Percentiles rank a stretch among this genome's conserved stretches.
These are phyloP conservation scores for Sitophilus oryzae DNA, from an alignment of 1,140 invertebrate species.

Conservation along the genomic window DNA sequence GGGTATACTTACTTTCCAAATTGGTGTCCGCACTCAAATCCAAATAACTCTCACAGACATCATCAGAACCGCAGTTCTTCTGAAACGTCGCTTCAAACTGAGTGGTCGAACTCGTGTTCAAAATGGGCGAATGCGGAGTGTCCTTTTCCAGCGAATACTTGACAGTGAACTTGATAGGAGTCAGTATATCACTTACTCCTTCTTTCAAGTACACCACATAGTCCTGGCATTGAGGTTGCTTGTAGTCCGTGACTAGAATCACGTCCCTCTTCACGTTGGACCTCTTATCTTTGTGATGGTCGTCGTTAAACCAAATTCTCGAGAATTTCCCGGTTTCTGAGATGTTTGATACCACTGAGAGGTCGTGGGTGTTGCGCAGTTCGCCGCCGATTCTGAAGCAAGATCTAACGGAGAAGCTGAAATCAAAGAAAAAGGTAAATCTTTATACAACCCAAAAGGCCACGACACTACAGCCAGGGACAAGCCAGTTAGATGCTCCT, in stretches of 20 bases:
- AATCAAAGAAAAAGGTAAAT: too few relatives aligned
- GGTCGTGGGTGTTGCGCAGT: conserved; percentile 13
- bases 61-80: conserved; percentile 88
- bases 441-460: too few relatives aligned
- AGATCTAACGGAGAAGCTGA: conserved; percentile 76
- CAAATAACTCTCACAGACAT: conserved; percentile 84
- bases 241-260: conserved; percentile 17
- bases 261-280: conserved; percentile 9
- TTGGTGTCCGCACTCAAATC: conserved; percentile 53
- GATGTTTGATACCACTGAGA: conserved; percentile 31
- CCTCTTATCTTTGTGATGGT: conserved; percentile 29
- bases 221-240: conserved; percentile 54
- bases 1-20: conserved; percentile 21
- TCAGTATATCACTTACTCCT: conserved; percentile 76
- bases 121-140: conserved; percentile 72
- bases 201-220: conserved; percentile 80
- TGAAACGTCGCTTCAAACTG: conserved; percentile 82
- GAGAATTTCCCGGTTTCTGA: conserved; percentile 45
- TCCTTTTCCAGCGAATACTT: conserved; percentile 80
- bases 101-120: conserved; percentile 79
- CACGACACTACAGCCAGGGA: too few relatives aligned
- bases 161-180: conserved; percentile 76
- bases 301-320: conserved; percentile 65
- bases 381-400: conserved; percentile 69
- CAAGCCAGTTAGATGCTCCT: too few relatives aligned